Evolutionary conservation across 2,888 invertebrate species (phyloP).

Genomic region (Drosophila birchii): DNA sequence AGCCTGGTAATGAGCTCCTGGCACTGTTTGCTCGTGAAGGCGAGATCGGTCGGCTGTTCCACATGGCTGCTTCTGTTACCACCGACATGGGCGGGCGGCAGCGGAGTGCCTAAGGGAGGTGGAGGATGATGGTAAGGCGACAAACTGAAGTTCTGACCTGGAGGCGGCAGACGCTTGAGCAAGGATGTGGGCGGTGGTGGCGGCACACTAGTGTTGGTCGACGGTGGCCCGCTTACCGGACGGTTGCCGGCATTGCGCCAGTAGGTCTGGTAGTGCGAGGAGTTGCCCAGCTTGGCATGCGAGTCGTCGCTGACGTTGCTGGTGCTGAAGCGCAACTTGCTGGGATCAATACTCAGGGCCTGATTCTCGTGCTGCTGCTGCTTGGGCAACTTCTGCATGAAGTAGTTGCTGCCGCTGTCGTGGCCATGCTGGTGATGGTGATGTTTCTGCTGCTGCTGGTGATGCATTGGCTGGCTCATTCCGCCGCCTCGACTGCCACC

Average conservation of each 20-base stretch:
- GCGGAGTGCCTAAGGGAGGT: constrained; percentile 11
- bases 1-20: constrained; percentile 71
- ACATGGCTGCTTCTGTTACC: constrained; percentile 32
- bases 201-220: constrained; percentile 32
- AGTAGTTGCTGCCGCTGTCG: constrained; percentile 58
- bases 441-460: constrained; percentile 57
- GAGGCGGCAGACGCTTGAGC: constrained; percentile 53
- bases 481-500: constrained; percentile 19
- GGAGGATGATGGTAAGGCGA: constrained; percentile 51
- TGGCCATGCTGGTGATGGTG: constrained; percentile 54
- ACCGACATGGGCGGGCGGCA: neutral
- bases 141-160: constrained; percentile 39
- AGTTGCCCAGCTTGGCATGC: constrained; percentile 73
- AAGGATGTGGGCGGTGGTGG: constrained; percentile 41
- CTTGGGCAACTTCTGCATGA: constrained; percentile 70
- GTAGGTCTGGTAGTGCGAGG: constrained; percentile 55
- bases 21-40: constrained; percentile 59
- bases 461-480: constrained; percentile 47
- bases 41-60: constrained; percentile 1
- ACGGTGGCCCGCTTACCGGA: constrained; percentile 44
- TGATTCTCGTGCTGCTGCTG: constrained; percentile 73
- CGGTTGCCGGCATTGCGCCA: constrained; percentile 72
- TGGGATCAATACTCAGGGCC: constrained; percentile 74
- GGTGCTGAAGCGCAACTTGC: constrained; percentile 77
- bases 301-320: constrained; percentile 63